These are phyloP conservation scores for Smutsia temminckii DNA, from an alignment of 2,797 vertebrate species.

Conservation along the genomic window DNA sequence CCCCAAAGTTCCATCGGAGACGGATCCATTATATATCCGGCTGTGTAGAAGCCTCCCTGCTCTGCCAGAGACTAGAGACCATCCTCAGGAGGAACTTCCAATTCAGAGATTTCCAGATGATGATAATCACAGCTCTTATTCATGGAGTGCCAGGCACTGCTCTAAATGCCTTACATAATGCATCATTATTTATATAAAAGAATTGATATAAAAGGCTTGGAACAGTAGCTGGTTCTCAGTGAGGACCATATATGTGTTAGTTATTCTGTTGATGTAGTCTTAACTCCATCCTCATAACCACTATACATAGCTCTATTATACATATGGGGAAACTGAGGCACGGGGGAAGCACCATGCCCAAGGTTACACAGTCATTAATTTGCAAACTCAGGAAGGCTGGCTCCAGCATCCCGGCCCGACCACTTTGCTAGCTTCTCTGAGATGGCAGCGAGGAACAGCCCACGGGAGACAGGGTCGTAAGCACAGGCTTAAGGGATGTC, in stretches of 20 bases:
- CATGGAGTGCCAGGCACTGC: not conserved
- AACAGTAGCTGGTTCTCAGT: not conserved
- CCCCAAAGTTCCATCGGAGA: not conserved
- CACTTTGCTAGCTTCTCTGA: not conserved
- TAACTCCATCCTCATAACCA: not conserved
- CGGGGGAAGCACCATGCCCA: not conserved
- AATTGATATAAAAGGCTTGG: not conserved
- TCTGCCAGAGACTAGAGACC: not conserved
- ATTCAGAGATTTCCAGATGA: not conserved
- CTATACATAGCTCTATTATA: not conserved
- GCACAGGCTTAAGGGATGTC: fast-evolving
- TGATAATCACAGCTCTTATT: not conserved
- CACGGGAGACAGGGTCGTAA: fast-evolving
- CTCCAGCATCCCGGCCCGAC: not conserved
- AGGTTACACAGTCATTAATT: not conserved
- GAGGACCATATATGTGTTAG: not conserved
- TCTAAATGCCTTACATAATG: not conserved
- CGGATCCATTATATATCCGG: fast-evolving
- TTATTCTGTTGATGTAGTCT: not conserved
- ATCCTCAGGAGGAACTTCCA: not conserved
- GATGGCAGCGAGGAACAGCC: not conserved
- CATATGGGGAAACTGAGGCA: not conserved
- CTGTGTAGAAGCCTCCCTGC: not conserved
- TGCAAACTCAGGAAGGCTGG: not conserved
- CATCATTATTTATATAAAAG: not conserved